These are phyloP conservation scores for Nanorana parkeri DNA, from an alignment of 2,113 vertebrate genomes.

Conservation along the genomic window DNA sequence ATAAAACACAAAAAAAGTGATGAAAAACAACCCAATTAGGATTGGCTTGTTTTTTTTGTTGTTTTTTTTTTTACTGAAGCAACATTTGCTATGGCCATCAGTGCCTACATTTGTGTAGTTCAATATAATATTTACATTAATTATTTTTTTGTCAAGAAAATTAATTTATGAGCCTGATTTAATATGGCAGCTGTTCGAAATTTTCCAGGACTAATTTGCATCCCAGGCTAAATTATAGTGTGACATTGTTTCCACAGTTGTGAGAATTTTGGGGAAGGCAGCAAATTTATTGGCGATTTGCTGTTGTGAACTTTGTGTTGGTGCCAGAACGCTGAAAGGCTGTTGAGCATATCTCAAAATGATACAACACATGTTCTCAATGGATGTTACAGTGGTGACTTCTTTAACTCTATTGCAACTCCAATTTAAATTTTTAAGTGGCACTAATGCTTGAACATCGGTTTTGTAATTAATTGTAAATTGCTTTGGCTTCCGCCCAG, in stretches of 20 bases:
- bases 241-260: slow-evolving; percentile 42
- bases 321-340: slow-evolving; percentile 29
- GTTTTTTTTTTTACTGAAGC: no score
- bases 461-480: slow-evolving; percentile 57
- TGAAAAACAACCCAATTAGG: no score
- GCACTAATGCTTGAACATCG: slow-evolving; percentile 48
- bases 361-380: slow-evolving; percentile 50
- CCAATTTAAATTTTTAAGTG: slow-evolving; percentile 53
- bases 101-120: background rate
- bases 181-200: slow-evolving; percentile 49
- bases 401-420: slow-evolving; percentile 48
- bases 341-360: slow-evolving; percentile 29
- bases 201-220: slow-evolving; percentile 42
- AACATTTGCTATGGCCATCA: no score
- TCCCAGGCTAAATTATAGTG: slow-evolving; percentile 36
- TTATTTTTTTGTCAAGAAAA: slow-evolving; percentile 18
- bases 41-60: no score
- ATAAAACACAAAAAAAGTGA: no score
- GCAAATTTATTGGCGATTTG: slow-evolving; percentile 30
- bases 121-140: background rate
- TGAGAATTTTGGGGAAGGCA: slow-evolving; percentile 36
- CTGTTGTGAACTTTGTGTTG: slow-evolving; percentile 31
- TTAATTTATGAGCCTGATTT: slow-evolving; percentile 38
- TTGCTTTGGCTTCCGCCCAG: slow-evolving; percentile 52
- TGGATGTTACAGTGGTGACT: slow-evolving; percentile 48